phyloP scores from a whole-genome alignment of 2,888 invertebrate genomes.

The Parnassius mnemosyne region DNA sequence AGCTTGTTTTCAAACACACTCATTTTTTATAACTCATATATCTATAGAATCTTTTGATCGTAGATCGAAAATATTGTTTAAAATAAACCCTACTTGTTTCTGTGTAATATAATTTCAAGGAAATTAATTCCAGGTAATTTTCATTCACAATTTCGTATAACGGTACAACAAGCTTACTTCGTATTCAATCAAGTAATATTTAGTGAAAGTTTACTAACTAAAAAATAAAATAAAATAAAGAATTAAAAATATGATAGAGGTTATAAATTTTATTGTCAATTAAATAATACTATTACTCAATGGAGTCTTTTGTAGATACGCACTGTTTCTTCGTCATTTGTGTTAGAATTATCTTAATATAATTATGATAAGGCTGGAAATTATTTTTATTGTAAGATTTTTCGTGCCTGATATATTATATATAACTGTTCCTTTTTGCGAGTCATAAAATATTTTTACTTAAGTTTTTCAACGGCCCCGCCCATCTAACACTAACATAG shows the following conservation, averaged over 20 bases:
- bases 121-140: too few species aligned
- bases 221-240: constrained; percentile 2
- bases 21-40: not conserved
- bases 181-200: constrained; percentile 20
- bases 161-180: constrained; percentile 25
- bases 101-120: too few species aligned
- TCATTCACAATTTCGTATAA: not conserved
- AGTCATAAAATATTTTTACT: too few species aligned
- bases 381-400: constrained; percentile 5
- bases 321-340: not conserved
- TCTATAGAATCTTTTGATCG: not conserved
- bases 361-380: constrained; percentile 29
- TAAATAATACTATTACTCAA: constrained; percentile 6
- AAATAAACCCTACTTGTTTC: too few species aligned
- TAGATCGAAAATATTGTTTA: too few species aligned
- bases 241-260: constrained; percentile 15
- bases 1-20: constrained; percentile 26
- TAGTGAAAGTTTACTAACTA: constrained; percentile 15
- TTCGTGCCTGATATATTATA: not conserved
- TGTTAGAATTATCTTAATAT: constrained; percentile 17
- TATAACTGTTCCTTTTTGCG: not conserved
- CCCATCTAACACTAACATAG: not conserved
- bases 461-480: not conserved
- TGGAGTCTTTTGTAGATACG: constrained; percentile 5
- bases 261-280: constrained; percentile 26